Percentiles rank a stretch among this genome's conserved stretches.
Conservation (phyloP, 2,113 vertebrate species). For the Nothoprocta perdicaria region DNA sequence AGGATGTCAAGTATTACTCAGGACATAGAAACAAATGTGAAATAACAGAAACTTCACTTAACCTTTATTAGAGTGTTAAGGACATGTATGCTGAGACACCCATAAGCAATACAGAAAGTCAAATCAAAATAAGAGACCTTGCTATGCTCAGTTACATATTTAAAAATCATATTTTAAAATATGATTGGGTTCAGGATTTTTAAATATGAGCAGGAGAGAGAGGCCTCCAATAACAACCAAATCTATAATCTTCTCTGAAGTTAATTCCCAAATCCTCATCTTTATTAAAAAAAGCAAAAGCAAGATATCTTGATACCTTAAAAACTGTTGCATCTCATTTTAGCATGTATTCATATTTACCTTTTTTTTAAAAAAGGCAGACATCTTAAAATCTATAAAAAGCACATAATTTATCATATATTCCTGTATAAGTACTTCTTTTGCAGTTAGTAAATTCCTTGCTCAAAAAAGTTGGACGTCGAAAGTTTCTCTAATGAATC, state of each 20-base stretch:
- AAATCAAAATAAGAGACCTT: not conserved
- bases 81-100: not conserved
- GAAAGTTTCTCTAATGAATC: not conserved
- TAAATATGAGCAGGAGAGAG: not conserved
- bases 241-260: not conserved
- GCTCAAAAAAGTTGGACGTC: not conserved
- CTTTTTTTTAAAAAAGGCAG: not conserved
- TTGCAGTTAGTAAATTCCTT: not conserved
- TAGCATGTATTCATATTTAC: not conserved
- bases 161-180: too few relatives aligned
- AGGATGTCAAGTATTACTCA: not conserved
- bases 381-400: not conserved
- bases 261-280: not conserved
- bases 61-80: not conserved
- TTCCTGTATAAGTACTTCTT: not conserved
- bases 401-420: rapidly evolving
- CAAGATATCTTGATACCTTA: not conserved
- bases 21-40: too few relatives aligned
- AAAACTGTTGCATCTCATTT: not conserved
- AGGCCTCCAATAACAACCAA: not conserved
- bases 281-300: not conserved
- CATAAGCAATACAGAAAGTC: not conserved
- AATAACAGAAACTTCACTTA: too few relatives aligned
- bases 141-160: not conserved
- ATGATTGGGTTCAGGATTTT: not conserved